Conservation (phyloP, 2,113 vertebrate genomes). For the Eulacestoma nigropectus region DNA sequence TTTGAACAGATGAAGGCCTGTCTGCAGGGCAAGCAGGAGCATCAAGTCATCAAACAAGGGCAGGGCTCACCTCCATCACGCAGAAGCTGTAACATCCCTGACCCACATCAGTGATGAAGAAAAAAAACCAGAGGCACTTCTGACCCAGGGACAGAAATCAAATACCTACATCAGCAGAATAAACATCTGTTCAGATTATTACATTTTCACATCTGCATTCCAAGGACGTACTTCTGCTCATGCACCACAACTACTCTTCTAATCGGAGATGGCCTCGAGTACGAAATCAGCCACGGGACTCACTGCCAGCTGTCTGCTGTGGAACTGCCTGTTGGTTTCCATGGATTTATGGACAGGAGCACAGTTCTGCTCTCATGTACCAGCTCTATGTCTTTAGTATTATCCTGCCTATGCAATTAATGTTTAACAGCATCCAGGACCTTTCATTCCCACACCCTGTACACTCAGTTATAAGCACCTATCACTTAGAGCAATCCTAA, state of each 20-base stretch:
- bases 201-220: not conserved
- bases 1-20: not conserved
- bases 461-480: not conserved
- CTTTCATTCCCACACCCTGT: not conserved
- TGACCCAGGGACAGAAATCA: not conserved
- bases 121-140: not conserved
- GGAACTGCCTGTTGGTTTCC: accelerated
- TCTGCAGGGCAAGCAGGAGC: not conserved
- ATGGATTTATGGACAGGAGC: not conserved
- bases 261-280: not conserved
- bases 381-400: not conserved
- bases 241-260: accelerated
- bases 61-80: not conserved
- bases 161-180: not conserved
- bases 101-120: not conserved
- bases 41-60: not conserved
- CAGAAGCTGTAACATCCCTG: not conserved
- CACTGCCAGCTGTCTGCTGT: not conserved
- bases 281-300: accelerated
- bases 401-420: not conserved
- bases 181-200: not conserved
- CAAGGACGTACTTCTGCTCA: not conserved
- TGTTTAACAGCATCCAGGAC: not conserved
- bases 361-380: not conserved
- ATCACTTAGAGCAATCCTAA: not conserved